phyloP scores from a whole-genome alignment of 2,113 vertebrate genomes.

The Alouatta palliata region DNA sequence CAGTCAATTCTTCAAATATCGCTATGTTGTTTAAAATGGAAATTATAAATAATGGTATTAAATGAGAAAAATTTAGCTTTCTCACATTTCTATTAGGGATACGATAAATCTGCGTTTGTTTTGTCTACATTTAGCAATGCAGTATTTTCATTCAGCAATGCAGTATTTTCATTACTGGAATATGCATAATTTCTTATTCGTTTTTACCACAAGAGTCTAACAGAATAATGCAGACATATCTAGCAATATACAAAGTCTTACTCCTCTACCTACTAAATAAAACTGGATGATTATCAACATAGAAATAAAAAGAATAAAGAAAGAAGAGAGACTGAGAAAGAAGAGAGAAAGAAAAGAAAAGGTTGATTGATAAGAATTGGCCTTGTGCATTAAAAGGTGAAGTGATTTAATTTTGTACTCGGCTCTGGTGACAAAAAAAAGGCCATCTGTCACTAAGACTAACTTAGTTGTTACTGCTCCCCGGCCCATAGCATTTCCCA shows the following conservation, averaged over 20 bases:
- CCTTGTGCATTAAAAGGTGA: neutral
- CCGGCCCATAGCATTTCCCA: neutral
- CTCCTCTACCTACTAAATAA: neutral
- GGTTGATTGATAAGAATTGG: neutral
- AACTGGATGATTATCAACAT: neutral
- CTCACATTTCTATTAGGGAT: conserved; percentile 6
- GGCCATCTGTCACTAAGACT: conserved; percentile 7
- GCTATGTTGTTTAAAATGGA: neutral
- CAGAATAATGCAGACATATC: neutral
- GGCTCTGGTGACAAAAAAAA: neutral
- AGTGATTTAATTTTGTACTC: conserved; percentile 39
- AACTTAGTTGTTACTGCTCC: neutral
- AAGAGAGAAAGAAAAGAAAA: no score
- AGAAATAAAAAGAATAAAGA: neutral
- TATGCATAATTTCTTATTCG: neutral
- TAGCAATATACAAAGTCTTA: neutral
- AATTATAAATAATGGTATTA: neutral
- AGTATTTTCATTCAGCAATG: neutral
- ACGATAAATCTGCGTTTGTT: conserved; percentile 10
- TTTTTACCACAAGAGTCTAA: neutral
- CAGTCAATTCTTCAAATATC: conserved; percentile 5
- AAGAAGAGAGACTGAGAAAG: neutral
- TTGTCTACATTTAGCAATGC: neutral
- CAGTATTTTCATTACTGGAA: neutral
- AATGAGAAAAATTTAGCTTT: conserved; percentile 32